Evolutionary conservation across 2,888 invertebrate species (phyloP).

Genomic region (Stramonita haemastoma): DNA sequence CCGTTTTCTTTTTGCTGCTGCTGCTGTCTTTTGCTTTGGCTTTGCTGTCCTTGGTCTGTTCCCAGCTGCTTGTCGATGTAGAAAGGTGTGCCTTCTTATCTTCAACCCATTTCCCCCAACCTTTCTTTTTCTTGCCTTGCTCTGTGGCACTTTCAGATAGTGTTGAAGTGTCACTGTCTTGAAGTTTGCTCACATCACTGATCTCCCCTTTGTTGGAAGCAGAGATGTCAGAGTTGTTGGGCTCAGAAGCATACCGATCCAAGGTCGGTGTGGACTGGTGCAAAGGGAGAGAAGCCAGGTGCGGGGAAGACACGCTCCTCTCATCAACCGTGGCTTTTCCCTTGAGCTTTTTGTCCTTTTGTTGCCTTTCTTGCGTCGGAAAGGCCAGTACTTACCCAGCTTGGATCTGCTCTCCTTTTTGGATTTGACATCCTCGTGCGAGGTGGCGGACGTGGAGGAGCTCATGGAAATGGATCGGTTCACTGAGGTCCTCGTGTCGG

Average conservation of each 20-base stretch:
- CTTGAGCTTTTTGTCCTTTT: constrained; percentile 16
- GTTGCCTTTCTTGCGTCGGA: constrained; percentile 33
- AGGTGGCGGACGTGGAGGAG: constrained; percentile 36
- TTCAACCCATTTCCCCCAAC: not conserved
- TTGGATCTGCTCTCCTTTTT: constrained; percentile 24
- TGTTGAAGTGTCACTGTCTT: constrained; percentile 34
- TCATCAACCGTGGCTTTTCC: not conserved
- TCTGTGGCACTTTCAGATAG: constrained; percentile 7
- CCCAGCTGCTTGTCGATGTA: not conserved
- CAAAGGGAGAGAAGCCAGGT: constrained; percentile 16
- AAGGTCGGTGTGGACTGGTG: constrained; percentile 35
- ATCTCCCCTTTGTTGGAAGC: not conserved
- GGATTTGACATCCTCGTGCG: constrained; percentile 30
- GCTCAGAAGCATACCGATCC: not conserved
- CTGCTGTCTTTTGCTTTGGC: constrained; percentile 2
- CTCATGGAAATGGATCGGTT: constrained; percentile 28
- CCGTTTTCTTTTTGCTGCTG: not conserved
- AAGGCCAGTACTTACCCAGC: constrained; percentile 41
- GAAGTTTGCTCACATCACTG: not conserved
- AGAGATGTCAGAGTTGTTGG: not conserved
- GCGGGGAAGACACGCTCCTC: not conserved
- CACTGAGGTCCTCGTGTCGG: not conserved
- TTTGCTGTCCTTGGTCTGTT: not conserved
- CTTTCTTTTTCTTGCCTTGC: not conserved
- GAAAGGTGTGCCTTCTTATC: not conserved